These are phyloP conservation scores for Australoheros scitulus DNA, from an alignment of 2,113 vertebrate species.

Conservation along the genomic window DNA sequence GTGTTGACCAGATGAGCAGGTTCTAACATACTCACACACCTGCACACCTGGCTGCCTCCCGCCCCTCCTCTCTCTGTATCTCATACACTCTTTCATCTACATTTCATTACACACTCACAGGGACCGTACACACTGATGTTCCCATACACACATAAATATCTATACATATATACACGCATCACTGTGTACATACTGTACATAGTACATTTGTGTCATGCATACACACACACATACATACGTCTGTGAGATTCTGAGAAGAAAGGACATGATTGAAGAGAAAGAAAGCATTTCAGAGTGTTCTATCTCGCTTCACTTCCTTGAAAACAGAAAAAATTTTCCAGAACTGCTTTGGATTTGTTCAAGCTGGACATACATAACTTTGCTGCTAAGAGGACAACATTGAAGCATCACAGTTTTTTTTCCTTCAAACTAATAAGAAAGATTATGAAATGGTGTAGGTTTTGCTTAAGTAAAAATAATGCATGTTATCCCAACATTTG, in stretches of 20 bases:
- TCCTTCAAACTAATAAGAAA: background rate
- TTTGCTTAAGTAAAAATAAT: background rate
- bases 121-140: background rate
- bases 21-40: conserved; percentile 17
- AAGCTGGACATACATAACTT: background rate
- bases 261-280: conserved; percentile 25
- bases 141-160: background rate
- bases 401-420: background rate
- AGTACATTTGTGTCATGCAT: conserved; percentile 5
- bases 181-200: conserved; percentile 45
- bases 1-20: conserved; percentile 7
- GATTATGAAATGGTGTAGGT: background rate
- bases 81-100: background rate
- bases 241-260: conserved; percentile 18
- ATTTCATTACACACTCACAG: conserved; percentile 1
- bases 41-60: conserved; percentile 38
- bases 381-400: conserved; percentile 2
- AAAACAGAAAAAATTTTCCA: background rate
- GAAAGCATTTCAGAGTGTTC: background rate
- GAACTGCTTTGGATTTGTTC: background rate
- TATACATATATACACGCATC: background rate
- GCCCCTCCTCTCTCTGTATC: conserved; percentile 32
- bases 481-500: background rate
- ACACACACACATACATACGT: background rate
- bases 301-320: background rate